phyloP scores from a whole-genome alignment of 2,113 vertebrate species.

The Chunga burmeisteri region DNA sequence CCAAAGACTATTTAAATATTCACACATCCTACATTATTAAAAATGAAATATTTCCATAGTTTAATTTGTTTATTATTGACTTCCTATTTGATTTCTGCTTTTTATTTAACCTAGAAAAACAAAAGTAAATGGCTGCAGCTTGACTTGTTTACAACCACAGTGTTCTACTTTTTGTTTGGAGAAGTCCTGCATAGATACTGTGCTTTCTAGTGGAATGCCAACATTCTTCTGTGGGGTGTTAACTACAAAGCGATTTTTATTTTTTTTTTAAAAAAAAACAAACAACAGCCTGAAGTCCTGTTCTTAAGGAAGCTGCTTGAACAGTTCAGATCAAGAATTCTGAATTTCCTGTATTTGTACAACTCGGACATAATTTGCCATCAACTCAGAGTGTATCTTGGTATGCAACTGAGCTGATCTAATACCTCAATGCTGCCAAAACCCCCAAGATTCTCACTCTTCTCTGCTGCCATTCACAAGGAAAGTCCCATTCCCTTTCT shows the following conservation, averaged over 20 bases:
- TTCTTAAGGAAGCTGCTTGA: neutral
- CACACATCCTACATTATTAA: neutral
- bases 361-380: neutral
- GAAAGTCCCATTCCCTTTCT: neutral
- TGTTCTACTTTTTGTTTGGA: neutral
- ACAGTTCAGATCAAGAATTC: neutral
- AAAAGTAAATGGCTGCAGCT: neutral
- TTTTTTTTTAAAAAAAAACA: neutral
- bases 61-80: neutral
- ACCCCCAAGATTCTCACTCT: neutral
- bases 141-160: neutral
- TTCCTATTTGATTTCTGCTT: neutral
- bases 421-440: neutral
- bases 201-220: neutral
- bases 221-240: constrained; percentile 33
- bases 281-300: neutral
- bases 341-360: neutral
- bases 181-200: neutral
- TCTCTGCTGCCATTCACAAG: neutral
- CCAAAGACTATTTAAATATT: neutral
- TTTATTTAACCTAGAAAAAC: neutral
- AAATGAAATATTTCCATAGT: neutral
- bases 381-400: neutral
- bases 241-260: neutral
- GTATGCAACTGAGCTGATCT: neutral